Percentiles rank a stretch among this genome's conserved stretches.
Conservation (phyloP, 2,113 vertebrate genomes). For the Heloderma charlesbogerti region DNA sequence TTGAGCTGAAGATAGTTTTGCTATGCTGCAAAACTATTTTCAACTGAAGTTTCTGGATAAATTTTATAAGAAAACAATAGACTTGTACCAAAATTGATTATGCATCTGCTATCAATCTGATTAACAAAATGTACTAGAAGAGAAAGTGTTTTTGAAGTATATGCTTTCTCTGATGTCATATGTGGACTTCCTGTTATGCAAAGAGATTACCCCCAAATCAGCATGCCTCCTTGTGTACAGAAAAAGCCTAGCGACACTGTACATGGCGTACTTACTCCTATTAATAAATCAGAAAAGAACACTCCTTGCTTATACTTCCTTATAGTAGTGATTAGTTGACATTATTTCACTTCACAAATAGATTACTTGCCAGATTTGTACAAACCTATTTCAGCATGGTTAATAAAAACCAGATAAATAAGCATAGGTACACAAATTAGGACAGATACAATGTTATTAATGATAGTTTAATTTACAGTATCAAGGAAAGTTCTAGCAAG, state of each 20-base stretch:
- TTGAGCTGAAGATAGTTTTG: background rate
- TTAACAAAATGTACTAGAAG: constrained; percentile 23
- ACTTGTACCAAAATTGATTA: constrained; percentile 3
- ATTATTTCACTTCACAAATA: constrained; percentile 50
- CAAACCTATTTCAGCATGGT: constrained; percentile 54
- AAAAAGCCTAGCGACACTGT: background rate
- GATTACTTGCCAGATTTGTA: constrained; percentile 60
- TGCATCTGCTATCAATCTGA: background rate
- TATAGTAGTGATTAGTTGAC: constrained; percentile 46
- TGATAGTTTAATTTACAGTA: constrained; percentile 65
- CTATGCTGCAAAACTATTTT: background rate
- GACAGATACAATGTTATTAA: constrained; percentile 64
- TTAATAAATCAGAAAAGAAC: constrained; percentile 58
- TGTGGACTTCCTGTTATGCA: background rate
- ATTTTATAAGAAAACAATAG: constrained; percentile 31
- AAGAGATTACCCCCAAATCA: constrained; percentile 38
- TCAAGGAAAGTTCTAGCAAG: constrained; percentile 64
- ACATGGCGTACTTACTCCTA: constrained; percentile 43
- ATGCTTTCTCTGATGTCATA: constrained; percentile 18
- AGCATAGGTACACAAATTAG: constrained; percentile 64
- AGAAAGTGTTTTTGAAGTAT: constrained; percentile 23
- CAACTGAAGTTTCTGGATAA: constrained; percentile 4
- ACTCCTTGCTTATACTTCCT: constrained; percentile 47
- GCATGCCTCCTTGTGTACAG: background rate
- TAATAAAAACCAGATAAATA: constrained; percentile 66